Evolutionary conservation across 1,140 invertebrate species (phyloP).

Genomic region (Trachymyrmex cornetzi): DNA sequence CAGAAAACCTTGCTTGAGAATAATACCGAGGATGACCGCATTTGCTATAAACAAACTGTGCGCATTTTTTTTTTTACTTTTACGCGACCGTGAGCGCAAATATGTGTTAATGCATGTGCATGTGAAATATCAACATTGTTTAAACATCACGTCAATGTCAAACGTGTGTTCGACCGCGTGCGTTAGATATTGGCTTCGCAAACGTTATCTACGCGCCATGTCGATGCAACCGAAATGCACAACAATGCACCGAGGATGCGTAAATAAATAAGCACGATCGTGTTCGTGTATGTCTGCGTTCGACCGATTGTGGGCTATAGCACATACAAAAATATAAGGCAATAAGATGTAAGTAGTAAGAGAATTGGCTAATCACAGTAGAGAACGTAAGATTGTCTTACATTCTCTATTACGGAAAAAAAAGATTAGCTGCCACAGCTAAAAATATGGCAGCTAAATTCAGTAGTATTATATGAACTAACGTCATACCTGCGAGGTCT

Average conservation of each 20-base stretch:
- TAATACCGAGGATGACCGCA: neutral
- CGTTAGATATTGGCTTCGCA: constrained; percentile 40
- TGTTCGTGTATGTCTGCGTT: neutral
- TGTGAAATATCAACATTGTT: constrained; percentile 53
- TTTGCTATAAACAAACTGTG: constrained; percentile 23
- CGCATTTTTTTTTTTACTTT: constrained; percentile 34
- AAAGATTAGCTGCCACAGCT: too few species aligned
- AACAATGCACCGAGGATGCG: neutral
- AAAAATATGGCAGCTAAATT: too few species aligned
- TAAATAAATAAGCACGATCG: neutral
- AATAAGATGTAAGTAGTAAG: too few species aligned
- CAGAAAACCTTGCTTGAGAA: constrained; percentile 18
- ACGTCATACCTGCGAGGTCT: too few species aligned
- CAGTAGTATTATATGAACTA: too few species aligned
- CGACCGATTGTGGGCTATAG: neutral
- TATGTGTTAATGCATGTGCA: constrained; percentile 61
- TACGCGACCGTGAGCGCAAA: constrained; percentile 29
- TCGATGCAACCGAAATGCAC: constrained; percentile 10
- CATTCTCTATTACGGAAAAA: too few species aligned
- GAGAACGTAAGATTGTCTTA: too few species aligned
- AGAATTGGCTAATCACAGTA: too few species aligned
- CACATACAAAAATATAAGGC: too few species aligned
- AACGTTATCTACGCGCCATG: constrained; percentile 37
- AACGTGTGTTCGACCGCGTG: neutral
- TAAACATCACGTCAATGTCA: constrained; percentile 57